phyloP scores from a whole-genome alignment of 2,888 invertebrate species.

The Chrysolina oricalcia region DNA sequence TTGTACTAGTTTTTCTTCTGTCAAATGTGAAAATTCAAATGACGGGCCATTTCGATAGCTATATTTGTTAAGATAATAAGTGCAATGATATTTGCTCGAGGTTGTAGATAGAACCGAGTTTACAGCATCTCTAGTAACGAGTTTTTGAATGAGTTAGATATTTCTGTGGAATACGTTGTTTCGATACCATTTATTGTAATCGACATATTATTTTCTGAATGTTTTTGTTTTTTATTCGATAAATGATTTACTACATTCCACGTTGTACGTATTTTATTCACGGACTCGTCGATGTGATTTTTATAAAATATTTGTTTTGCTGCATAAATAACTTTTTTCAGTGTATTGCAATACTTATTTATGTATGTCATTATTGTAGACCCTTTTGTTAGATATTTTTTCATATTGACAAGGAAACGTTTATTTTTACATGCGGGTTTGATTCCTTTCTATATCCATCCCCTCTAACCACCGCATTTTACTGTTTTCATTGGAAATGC shows the following conservation, averaged over 20 bases:
- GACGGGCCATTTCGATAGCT: not conserved
- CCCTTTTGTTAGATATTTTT: not conserved
- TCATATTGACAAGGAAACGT: not conserved
- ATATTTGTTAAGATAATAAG: not conserved
- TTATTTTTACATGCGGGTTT: not conserved
- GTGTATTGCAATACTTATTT: slow-evolving; percentile 7
- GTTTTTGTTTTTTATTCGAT: slow-evolving; percentile 19
- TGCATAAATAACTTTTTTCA: not conserved
- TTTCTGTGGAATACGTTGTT: slow-evolving; percentile 3
- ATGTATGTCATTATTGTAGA: slow-evolving; percentile 19
- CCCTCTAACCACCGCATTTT: not conserved
- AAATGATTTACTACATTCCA: slow-evolving; percentile 15
- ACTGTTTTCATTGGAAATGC: not conserved
- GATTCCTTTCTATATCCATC: slow-evolving; percentile 18
- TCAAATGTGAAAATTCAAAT: slow-evolving; percentile 8
- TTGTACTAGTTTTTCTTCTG: not conserved
- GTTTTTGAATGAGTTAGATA: slow-evolving; percentile 6
- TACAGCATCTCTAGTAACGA: slow-evolving; percentile 1
- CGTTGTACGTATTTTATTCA: slow-evolving; percentile 15
- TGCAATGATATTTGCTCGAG: not conserved
- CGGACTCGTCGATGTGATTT: not conserved
- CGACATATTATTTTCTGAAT: not conserved
- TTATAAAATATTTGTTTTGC: slow-evolving; percentile 4
- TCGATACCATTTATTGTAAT: slow-evolving; percentile 11
- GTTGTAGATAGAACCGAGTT: slow-evolving; percentile 4